phyloP scores from a whole-genome alignment of 2,113 vertebrate species.

The Cygnus buccinator region DNA sequence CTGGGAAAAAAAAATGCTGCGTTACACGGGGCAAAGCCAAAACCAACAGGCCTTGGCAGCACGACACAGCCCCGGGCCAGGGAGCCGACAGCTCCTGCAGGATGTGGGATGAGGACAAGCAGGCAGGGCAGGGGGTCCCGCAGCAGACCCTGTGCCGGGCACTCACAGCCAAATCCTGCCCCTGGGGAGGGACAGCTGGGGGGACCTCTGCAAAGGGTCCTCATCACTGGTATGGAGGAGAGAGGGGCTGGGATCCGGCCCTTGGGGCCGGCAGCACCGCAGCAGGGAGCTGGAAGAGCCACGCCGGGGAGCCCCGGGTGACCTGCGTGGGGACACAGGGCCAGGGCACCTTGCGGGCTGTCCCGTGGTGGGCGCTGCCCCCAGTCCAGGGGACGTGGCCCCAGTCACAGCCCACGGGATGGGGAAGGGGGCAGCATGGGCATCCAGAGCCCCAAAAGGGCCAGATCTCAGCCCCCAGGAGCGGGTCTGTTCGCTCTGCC shows the following conservation, averaged over 20 bases:
- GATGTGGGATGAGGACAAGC: constrained; percentile 33
- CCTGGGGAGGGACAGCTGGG: background rate
- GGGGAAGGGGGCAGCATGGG: background rate
- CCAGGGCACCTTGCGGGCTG: background rate
- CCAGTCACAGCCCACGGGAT: background rate
- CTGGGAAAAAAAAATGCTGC: constrained; percentile 49
- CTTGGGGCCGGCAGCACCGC: rapidly evolving
- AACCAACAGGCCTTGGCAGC: constrained; percentile 65
- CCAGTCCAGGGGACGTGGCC: background rate
- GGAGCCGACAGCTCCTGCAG: constrained; percentile 53
- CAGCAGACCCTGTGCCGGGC: background rate
- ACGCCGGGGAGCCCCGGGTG: background rate
- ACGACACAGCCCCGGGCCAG: background rate
- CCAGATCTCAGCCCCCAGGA: background rate
- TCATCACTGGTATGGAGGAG: background rate
- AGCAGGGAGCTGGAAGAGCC: background rate
- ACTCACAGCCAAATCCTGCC: background rate
- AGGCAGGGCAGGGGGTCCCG: background rate
- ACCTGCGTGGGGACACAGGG: rapidly evolving
- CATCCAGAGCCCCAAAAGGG: rapidly evolving
- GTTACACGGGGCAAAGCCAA: constrained; percentile 42
- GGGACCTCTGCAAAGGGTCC: rapidly evolving
- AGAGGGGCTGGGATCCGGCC: background rate
- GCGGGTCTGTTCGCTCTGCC: background rate
- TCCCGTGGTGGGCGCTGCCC: background rate